Evolutionary conservation across 2,113 vertebrate genomes (phyloP).

Genomic region (Polyodon spathula): DNA sequence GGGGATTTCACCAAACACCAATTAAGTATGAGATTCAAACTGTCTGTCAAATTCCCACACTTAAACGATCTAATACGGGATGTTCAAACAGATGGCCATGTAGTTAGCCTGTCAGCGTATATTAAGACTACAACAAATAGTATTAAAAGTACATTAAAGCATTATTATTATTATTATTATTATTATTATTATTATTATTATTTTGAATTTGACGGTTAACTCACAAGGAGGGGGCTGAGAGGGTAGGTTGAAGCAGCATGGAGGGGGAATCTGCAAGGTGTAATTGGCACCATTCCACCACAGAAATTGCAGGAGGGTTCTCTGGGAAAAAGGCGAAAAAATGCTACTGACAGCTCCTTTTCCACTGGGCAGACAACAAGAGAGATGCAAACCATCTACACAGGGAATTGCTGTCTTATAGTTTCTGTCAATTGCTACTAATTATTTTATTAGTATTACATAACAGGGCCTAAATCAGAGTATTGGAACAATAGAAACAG

Average conservation of each 20-base stretch:
- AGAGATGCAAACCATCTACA: neutral
- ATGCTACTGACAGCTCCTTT: conserved; percentile 12
- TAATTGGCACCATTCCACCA: conserved; percentile 11
- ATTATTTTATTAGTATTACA: conserved; percentile 9
- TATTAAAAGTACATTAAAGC: too few relatives aligned
- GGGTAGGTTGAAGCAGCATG: conserved; percentile 1
- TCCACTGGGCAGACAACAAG: conserved; percentile 1
- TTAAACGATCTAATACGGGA: neutral
- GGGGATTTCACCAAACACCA: conserved; percentile 40
- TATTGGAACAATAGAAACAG: too few relatives aligned
- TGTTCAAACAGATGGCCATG: too few relatives aligned
- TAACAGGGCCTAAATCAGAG: too few relatives aligned
- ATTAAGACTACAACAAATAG: too few relatives aligned
- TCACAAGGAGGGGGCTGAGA: neutral
- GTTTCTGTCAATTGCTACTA: conserved; percentile 18
- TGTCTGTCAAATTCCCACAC: conserved; percentile 38
- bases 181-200: too few relatives aligned
- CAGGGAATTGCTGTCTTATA: conserved; percentile 2
- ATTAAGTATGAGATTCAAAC: conserved; percentile 51
- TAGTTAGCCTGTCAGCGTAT: too few relatives aligned
- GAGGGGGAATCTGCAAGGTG: conserved; percentile 4
- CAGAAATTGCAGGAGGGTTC: neutral
- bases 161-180: too few relatives aligned
- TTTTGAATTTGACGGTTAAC: too few relatives aligned
- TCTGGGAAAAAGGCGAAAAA: conserved; percentile 11